Percentiles rank a stretch among this genome's conserved stretches.
phyloP scores from a whole-genome alignment of 2,888 invertebrate genomes.

The Athalia cordata region DNA sequence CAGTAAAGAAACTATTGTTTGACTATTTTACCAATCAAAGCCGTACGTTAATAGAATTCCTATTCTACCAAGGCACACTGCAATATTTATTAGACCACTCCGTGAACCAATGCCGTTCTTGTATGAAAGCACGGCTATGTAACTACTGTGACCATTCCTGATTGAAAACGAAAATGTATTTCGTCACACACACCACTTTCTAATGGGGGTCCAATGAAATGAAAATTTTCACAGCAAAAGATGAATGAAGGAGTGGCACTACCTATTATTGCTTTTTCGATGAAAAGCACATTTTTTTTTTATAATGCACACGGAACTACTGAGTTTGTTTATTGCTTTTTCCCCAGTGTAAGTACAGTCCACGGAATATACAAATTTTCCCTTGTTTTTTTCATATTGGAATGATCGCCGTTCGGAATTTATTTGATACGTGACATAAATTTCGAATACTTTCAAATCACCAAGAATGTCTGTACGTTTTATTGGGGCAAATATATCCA shows the following conservation, averaged over 20 bases:
- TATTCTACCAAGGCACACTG: not conserved
- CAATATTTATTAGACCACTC: not conserved
- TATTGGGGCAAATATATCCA: not conserved
- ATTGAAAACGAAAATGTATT: too few species aligned
- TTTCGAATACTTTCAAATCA: conserved; percentile 4
- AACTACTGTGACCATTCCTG: too few species aligned
- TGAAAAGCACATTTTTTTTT: not conserved
- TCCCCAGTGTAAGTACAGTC: not conserved
- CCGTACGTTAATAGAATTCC: too few species aligned
- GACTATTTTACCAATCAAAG: not conserved
- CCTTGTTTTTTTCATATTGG: not conserved
- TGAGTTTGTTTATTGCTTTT: not conserved
- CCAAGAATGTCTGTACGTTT: not conserved
- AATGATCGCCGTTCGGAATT: not conserved
- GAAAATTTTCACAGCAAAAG: not conserved
- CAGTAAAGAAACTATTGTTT: conserved; percentile 2
- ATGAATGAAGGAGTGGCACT: conserved; percentile 34
- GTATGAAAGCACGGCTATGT: too few species aligned
- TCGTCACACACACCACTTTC: not conserved
- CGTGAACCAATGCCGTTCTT: too few species aligned
- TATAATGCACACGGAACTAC: not conserved
- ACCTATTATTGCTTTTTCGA: not conserved
- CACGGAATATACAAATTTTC: not conserved
- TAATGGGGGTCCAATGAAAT: not conserved
- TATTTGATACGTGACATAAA: conserved; percentile 14